Base-by-base conservation (phyloP, 2,797 vertebrate genomes). In the Acanthurus lineatus region DNA sequence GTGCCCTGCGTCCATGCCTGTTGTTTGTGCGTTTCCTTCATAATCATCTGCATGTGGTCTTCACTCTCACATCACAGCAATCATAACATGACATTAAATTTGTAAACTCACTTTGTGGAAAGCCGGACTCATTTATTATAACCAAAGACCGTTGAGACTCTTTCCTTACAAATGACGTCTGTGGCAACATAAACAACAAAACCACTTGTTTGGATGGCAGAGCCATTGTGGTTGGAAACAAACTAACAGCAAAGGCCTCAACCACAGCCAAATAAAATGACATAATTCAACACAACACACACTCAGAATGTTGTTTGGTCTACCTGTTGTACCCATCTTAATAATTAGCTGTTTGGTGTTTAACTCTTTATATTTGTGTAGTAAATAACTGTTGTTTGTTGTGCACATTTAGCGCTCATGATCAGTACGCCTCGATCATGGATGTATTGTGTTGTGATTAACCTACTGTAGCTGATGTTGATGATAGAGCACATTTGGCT, bases 21-120 rank as follows among this genome's bases (percentile, higher is more conserved):
- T 66, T 81, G 83, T 94, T 88, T 86, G 86, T 90, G 81, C 19
- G 53, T 82, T 92, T 90, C 77, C 71, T 80, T 77, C 86, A 88
- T 91, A 82, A 80, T 86, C 88, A 91, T 90, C 80, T 91, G 95
- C 94, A 94, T 94, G 94, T 81, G 88, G 75, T 84, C 82, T 83
- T 90, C 86, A 88, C 89, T 87, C 82, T 89, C 76, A 86, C 78
- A 78, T 85, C 88, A 91, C 79, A 80, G 84, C 80, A 71, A 84
- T 89, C 94, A 94, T 88, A 69, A 86, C 88, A 86, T 85, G 53
- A 75, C 86, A 77, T 74, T 47, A 65, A 57, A 87, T 45, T 62
- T 51, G 40, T 74, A 65, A 89, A 73, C 51, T 76, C 15, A 38
- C 47, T 54, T 69, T 71, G 56, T 69, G 70, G 70, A 77, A 75